phyloP scores from a whole-genome alignment of 2,888 invertebrate genomes.

The Athalia cordata region DNA sequence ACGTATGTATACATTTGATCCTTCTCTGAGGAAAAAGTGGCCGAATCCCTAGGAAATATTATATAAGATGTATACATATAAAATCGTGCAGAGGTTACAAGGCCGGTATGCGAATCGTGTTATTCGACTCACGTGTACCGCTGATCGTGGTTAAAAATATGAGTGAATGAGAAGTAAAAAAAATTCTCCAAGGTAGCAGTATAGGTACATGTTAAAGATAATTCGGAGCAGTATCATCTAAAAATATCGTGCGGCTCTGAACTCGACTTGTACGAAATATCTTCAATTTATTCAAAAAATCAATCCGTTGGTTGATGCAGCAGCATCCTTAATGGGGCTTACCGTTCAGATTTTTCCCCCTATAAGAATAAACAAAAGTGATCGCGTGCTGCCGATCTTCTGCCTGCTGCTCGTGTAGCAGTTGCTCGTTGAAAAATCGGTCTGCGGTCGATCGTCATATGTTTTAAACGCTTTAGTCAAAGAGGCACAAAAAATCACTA shows the following conservation, averaged over 20 bases:
- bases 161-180: too few relatives aligned
- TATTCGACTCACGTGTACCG: too few relatives aligned
- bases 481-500: conserved; percentile 34
- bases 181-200: too few relatives aligned
- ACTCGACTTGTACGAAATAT: background rate
- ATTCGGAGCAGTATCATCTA: background rate
- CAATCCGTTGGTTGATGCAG: background rate
- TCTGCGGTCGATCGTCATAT: conserved; percentile 42
- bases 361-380: conserved; percentile 16
- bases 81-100: background rate
- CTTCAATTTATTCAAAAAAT: background rate
- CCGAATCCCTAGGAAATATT: background rate
- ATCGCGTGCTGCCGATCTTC: conserved; percentile 41
- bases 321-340: background rate
- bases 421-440: conserved; percentile 26
- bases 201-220: too few relatives aligned
- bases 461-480: conserved; percentile 12
- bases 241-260: background rate
- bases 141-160: too few relatives aligned
- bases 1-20: conserved; percentile 58
- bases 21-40: conserved; percentile 2
- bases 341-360: background rate
- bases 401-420: conserved; percentile 18
- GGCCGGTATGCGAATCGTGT: too few relatives aligned
- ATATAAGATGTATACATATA: background rate